Conservation (phyloP, 2,797 vertebrate species). For the Galagoides demidoff region DNA sequence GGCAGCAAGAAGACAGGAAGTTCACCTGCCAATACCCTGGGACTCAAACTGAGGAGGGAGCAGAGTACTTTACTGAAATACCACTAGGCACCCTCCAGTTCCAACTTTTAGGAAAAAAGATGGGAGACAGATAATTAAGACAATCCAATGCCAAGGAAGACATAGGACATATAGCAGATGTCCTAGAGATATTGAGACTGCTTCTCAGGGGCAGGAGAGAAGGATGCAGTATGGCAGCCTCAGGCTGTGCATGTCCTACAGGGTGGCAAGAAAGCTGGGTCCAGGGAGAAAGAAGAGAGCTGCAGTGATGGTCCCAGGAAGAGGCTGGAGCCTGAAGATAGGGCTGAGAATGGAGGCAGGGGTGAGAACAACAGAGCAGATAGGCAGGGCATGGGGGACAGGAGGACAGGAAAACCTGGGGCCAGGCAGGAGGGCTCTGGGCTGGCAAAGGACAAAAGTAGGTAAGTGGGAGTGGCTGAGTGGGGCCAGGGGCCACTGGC, state of each 20-base stretch:
- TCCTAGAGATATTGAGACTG: background rate
- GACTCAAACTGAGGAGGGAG: background rate
- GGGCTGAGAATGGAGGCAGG: background rate
- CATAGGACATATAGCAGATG: background rate
- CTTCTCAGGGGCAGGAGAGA: accelerated
- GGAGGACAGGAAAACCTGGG: background rate
- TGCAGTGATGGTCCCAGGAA: too few relatives aligned
- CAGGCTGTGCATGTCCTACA: accelerated
- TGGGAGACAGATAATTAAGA: background rate
- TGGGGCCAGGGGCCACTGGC: background rate
- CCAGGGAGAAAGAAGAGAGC: background rate
- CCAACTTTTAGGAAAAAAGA: background rate
- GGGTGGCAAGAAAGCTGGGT: background rate
- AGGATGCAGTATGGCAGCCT: background rate
- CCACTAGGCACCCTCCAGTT: too few relatives aligned
- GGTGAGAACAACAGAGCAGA: background rate
- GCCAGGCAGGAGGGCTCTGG: too few relatives aligned
- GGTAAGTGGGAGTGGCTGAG: background rate
- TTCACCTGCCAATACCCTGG: accelerated
- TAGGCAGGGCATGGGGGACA: too few relatives aligned
- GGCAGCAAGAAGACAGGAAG: background rate
- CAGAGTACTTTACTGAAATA: background rate
- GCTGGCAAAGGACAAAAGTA: background rate
- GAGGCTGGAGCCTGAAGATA: background rate
- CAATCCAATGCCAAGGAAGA: background rate